Percentiles rank a stretch among this genome's conserved stretches.
phyloP scores from a whole-genome alignment of 1,140 invertebrate genomes.

The Galleria mellonella region DNA sequence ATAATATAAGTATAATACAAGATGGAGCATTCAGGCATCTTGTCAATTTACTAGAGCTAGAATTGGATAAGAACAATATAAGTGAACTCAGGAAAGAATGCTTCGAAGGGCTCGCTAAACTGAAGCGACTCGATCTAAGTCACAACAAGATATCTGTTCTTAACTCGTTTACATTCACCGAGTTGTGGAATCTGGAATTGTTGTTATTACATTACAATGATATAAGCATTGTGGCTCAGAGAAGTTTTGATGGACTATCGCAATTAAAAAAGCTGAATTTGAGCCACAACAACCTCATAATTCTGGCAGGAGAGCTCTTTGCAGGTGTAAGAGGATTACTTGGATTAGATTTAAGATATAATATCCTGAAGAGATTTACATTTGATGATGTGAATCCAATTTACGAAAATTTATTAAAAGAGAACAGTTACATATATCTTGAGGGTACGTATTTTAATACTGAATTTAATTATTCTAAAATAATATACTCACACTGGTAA shows the following conservation, averaged over 20 bases:
- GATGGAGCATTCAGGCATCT: conserved; percentile 83
- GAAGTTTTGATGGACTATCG: conserved; percentile 82
- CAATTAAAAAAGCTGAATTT: conserved; percentile 80
- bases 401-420: conserved; percentile 82
- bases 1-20: conserved; percentile 83
- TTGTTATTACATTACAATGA: conserved; percentile 84
- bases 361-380: conserved; percentile 82
- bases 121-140: conserved; percentile 80
- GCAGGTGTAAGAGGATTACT: conserved; percentile 78
- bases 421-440: conserved; percentile 80
- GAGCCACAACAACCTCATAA: conserved; percentile 83
- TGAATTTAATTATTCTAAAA: conserved; percentile 1
- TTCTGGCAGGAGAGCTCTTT: conserved; percentile 79
- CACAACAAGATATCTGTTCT: conserved; percentile 81
- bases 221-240: conserved; percentile 77
- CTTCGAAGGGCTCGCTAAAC: conserved; percentile 81
- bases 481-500: no score
- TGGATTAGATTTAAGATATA: conserved; percentile 82
- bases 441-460: conserved; percentile 78
- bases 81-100: conserved; percentile 80
- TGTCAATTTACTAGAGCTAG: conserved; percentile 78
- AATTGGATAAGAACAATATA: conserved; percentile 82
- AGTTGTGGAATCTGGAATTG: conserved; percentile 81
- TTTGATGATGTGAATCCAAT: conserved; percentile 83
- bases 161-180: conserved; percentile 83